Evolutionary conservation across 2,888 invertebrate species (phyloP).

Genomic region (Drosophila anomelani): DNA sequence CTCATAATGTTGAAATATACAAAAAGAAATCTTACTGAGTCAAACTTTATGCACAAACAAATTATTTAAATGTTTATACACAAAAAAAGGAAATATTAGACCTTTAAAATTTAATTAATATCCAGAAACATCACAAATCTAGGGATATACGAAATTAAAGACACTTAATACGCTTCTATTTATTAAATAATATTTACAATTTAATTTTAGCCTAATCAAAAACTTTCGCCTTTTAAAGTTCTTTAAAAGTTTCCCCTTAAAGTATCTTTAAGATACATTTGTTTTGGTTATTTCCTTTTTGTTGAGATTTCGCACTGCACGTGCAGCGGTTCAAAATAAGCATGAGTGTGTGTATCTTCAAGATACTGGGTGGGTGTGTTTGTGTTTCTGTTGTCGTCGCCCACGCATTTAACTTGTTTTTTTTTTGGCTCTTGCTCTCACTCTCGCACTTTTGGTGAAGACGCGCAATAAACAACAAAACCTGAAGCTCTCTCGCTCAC

Average conservation of each 20-base stretch:
- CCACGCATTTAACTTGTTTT: slow-evolving; percentile 9
- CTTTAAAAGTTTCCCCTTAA: background rate
- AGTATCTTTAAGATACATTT: slow-evolving; percentile 16
- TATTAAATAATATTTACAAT: too few relatives aligned
- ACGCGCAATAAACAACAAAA: slow-evolving; percentile 12
- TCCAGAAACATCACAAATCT: too few relatives aligned
- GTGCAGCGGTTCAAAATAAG: slow-evolving; percentile 47
- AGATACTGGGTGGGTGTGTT: slow-evolving; percentile 5
- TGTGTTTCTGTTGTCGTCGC: slow-evolving; percentile 19
- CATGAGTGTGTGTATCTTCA: background rate
- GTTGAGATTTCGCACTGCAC: slow-evolving; percentile 49
- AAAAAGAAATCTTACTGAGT: too few relatives aligned
- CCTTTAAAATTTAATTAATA: too few relatives aligned
- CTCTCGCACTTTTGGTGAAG: background rate
- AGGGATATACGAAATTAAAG: too few relatives aligned
- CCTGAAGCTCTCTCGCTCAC: slow-evolving; percentile 3
- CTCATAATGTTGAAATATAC: too few relatives aligned
- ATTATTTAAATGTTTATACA: background rate
- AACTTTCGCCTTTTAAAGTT: background rate
- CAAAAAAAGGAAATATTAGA: too few relatives aligned
- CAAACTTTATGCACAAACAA: too few relatives aligned
- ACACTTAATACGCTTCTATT: too few relatives aligned
- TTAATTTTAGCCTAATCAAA: background rate
- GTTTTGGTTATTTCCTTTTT: slow-evolving; percentile 3
- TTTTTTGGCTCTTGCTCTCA: background rate